A percentile compares a stretch with the other conserved stretches of the same genome.
phyloP scores from a whole-genome alignment of 92 coral and sea anemone species.

The Parazoanthus atlanticus region DNA sequence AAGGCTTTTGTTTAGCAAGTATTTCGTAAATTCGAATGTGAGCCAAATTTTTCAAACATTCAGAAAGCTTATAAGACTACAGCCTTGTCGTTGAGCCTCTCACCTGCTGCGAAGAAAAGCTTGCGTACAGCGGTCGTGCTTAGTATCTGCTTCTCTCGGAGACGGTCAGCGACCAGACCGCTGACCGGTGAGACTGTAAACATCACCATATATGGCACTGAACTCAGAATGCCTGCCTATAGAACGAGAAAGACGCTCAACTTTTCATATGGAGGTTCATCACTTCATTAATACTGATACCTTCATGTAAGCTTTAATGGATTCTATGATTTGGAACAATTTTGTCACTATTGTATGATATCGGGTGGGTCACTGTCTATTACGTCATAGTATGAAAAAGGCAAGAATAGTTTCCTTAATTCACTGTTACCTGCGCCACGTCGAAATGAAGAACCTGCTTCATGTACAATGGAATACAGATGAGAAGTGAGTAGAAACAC shows the following conservation, averaged over 20 bases:
- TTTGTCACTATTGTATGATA: too few relatives aligned
- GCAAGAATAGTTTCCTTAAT: too few relatives aligned
- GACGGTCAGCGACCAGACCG: constrained; percentile 60
- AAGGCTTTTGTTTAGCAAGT: not conserved
- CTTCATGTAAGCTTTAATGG: too few relatives aligned
- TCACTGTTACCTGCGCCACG: constrained; percentile 54
- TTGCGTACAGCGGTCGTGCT: constrained; percentile 63
- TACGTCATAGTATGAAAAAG: too few relatives aligned
- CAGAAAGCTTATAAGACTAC: not conserved
- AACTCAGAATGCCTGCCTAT: constrained; percentile 75
- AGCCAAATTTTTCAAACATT: not conserved
- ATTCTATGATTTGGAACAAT: too few relatives aligned
- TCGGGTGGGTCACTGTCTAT: too few relatives aligned
- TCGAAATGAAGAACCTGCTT: constrained; percentile 68
- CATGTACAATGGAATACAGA: constrained; percentile 71
- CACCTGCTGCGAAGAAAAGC: constrained; percentile 62
- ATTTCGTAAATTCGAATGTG: not conserved
- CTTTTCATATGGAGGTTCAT: not conserved
- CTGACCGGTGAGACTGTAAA: constrained; percentile 60
- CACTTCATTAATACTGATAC: not conserved
- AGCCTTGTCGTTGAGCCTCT: not conserved
- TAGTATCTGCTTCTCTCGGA: constrained; percentile 52
- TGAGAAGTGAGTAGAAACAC: constrained; percentile 73
- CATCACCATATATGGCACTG: constrained; percentile 68
- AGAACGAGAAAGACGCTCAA: not conserved